phyloP scores from a whole-genome alignment of 92 coral and sea anemone species.

The Zoanthus sansibaricus region DNA sequence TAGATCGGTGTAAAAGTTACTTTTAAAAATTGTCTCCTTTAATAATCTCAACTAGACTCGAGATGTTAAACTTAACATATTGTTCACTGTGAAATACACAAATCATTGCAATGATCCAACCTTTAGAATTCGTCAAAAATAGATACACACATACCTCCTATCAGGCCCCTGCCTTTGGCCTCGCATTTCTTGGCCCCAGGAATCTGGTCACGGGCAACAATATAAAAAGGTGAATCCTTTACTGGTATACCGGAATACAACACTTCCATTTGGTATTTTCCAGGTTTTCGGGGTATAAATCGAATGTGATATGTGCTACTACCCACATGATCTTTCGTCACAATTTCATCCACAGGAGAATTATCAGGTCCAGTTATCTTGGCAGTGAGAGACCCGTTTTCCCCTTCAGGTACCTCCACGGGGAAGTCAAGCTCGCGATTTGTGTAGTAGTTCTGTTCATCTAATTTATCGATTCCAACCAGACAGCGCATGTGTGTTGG shows the following conservation, averaged over 20 bases:
- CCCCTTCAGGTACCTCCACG: conserved; percentile 72
- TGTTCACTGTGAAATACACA: no score
- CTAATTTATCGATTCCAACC: conserved; percentile 3
- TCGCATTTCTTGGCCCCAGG: conserved; percentile 70
- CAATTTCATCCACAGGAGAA: conserved; percentile 54
- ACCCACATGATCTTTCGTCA: conserved; percentile 62
- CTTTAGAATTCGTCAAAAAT: no score
- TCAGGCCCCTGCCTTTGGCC: conserved; percentile 86
- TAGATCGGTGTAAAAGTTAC: no score
- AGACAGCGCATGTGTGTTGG: conserved; percentile 46
- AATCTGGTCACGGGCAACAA: conserved; percentile 50
- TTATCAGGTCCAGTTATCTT: conserved; percentile 74
- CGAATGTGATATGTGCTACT: conserved; percentile 71
- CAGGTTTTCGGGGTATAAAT: conserved; percentile 84
- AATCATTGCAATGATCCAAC: no score
- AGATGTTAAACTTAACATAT: no score
- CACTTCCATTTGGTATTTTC: conserved; percentile 78
- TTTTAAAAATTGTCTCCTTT: no score
- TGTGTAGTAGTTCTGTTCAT: conserved; percentile 56
- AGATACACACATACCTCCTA: conserved; percentile 65
- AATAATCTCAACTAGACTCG: no score
- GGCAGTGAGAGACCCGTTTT: conserved; percentile 61
- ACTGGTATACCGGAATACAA: conserved; percentile 75
- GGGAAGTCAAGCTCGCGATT: conserved; percentile 78
- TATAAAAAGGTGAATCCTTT: conserved; percentile 81